phyloP scores from a whole-genome alignment of 2,888 invertebrate species.

The Ariolimax columbianus region DNA sequence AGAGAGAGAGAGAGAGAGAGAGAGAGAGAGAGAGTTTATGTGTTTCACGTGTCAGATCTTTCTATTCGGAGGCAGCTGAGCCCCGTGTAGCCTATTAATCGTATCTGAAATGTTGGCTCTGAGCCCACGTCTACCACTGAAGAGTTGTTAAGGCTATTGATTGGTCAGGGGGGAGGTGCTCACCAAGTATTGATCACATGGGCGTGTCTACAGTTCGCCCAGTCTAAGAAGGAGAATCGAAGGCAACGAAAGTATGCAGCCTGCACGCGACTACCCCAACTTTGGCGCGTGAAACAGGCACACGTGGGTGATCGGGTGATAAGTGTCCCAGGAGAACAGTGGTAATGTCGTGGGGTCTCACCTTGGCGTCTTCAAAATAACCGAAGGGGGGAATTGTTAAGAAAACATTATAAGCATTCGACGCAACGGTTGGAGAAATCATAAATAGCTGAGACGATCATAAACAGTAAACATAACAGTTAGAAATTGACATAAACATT shows the following conservation, averaged over 20 bases:
- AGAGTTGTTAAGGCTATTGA: constrained; percentile 7
- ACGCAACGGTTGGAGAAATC: no score
- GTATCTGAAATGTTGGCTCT: background rate
- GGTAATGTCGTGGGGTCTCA: background rate
- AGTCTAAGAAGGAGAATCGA: background rate
- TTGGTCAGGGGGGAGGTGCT: background rate
- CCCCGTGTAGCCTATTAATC: background rate
- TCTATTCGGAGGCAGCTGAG: background rate
- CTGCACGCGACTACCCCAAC: background rate
- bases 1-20: no score
- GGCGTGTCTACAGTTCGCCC: constrained; percentile 18
- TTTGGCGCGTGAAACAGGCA: background rate
- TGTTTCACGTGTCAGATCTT: background rate
- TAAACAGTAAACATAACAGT: no score
- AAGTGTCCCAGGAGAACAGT: background rate
- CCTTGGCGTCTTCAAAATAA: no score
- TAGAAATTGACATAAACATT: no score
- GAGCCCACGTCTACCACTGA: background rate
- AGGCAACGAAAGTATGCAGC: background rate
- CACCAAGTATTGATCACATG: background rate
- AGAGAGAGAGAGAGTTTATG: no score
- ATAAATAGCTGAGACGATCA: no score
- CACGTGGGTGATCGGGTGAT: background rate
- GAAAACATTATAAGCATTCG: no score
- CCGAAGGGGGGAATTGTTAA: no score